Base-by-base conservation (phyloP, 2,888 invertebrate genomes). In the Cheilosia soror region DNA sequence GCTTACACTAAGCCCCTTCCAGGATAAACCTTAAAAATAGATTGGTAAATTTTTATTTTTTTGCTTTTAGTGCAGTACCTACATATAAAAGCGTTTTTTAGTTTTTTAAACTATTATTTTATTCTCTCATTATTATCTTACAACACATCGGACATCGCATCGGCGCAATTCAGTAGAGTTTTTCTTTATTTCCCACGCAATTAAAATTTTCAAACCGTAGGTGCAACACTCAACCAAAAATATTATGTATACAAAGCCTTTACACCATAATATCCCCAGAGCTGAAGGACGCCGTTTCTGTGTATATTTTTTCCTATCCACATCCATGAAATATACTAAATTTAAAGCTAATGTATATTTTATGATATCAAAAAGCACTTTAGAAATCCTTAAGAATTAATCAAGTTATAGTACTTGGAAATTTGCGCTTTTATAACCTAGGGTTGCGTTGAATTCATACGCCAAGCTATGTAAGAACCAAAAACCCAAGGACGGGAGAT, bases 321-420 rank as follows among this genome's bases (percentile, higher is more conserved):
- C 53, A 53, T 66, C 68, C 62, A 69, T 27, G 33, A 49, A 77
- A 58, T 77, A 77, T 69, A 20, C 20, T 20, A 77, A 77, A 77
- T 77, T 68, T 31, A 68, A 60, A 60, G 77, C 77, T 77, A 77
- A 77, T 77, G 77, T 68, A 60, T 77, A 77, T 77, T 77, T 69
- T 77, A 77, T 69, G 68, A 62, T 62, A 77, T 77, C 68, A 77
- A 77, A 77, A 77, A 77, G 77, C 68, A 77, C 77, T 77, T 77
- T 60, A 60, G 68, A 77, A 68, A 77, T 77, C 68, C 77, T 77
- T 69, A 68, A 77, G 77, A 77, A 77, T 77, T 77, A 77, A 77
- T 77, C 77, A 77, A 77, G 77, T 77, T 68, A 77, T 77, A 77
- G 77, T 77, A 77, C 77, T 77, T 58, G 77, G 68, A 51, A 77